Conservation (phyloP, 2,113 vertebrate genomes). For the Aplodontia rufa region DNA sequence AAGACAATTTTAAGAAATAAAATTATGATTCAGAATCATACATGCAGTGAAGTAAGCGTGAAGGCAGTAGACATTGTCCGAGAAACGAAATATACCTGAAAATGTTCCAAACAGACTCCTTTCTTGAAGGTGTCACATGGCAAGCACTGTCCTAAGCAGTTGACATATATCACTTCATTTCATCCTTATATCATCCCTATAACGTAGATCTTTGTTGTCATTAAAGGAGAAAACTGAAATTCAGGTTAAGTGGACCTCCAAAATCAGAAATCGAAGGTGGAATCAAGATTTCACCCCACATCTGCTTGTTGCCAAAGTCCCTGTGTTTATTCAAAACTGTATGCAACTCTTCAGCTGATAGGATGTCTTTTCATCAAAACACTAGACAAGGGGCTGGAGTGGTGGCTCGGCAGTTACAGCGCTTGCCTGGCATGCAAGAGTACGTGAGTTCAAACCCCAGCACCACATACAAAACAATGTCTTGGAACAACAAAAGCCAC, state of each 20-base stretch:
- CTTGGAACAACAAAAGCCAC: no score
- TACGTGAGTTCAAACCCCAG: no score
- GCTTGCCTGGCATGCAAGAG: no score
- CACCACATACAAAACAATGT: no score
- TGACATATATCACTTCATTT: background rate
- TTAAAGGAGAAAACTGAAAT: slow-evolving; percentile 8
- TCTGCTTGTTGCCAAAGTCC: background rate
- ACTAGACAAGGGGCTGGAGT: background rate
- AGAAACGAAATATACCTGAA: background rate
- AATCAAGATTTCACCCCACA: background rate
- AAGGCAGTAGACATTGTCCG: background rate
- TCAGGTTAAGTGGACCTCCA: background rate
- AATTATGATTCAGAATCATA: background rate
- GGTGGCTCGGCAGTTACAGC: no score
- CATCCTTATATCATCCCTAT: background rate
- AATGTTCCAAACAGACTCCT: background rate
- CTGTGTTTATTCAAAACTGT: background rate
- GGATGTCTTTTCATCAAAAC: background rate
- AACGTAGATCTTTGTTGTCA: background rate
- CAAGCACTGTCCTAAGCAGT: background rate
- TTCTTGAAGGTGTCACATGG: background rate
- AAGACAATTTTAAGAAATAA: background rate
- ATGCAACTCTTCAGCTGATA: background rate
- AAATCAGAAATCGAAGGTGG: background rate
- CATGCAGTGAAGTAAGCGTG: background rate